Conservation (phyloP, 2,888 invertebrate genomes). For the Sarcophaga variegata region DNA sequence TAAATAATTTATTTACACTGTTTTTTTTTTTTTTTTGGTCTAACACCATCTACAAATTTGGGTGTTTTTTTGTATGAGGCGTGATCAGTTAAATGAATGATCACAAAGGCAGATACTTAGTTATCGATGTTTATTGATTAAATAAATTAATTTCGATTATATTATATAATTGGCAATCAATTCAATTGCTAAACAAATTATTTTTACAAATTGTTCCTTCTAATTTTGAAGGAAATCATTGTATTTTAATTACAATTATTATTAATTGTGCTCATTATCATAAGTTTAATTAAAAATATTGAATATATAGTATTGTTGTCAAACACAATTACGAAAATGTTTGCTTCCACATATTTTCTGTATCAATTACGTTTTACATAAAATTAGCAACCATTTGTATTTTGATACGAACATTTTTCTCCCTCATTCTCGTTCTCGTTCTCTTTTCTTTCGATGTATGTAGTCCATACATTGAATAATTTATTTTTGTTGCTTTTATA, state of each 20-base stretch:
- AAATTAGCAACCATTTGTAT: conserved; percentile 35
- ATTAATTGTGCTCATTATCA: not conserved
- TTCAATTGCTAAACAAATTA: not conserved
- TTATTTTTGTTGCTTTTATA: conserved; percentile 28
- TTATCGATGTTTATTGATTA: not conserved
- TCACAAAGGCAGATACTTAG: not conserved
- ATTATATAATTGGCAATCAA: not conserved
- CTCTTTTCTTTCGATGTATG: not conserved
- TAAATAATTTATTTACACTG: conserved; percentile 27
- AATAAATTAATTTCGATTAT: not conserved
- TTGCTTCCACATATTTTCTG: conserved; percentile 6
- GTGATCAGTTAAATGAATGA: not conserved
- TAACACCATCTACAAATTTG: conserved; percentile 17
- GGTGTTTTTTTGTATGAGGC: not conserved
- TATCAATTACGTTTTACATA: conserved; percentile 15
- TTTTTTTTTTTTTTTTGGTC: not conserved
- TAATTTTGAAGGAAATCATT: not conserved
- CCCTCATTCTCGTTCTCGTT: not conserved
- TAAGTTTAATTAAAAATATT: not conserved
- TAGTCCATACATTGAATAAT: conserved; percentile 3
- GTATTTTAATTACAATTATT: too few species aligned
- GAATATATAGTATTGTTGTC: not conserved
- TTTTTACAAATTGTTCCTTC: not conserved
- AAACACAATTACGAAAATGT: not conserved
- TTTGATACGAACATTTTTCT: not conserved